phyloP scores from a whole-genome alignment of 2,113 vertebrate genomes.

The Sylvia atricapilla region DNA sequence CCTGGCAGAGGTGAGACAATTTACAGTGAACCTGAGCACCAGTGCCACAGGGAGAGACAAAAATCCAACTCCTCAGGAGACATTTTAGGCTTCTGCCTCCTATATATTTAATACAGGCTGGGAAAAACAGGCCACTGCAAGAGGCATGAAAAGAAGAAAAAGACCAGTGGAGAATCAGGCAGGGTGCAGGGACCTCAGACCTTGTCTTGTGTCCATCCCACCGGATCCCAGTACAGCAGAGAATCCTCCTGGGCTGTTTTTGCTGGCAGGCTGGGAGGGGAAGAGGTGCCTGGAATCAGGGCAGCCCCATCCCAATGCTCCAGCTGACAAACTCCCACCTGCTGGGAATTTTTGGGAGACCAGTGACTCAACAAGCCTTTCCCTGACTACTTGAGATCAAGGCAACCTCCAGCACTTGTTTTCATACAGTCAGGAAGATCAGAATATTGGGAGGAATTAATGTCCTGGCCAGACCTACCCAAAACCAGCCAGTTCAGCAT shows the following conservation, averaged over 20 bases:
- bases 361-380: not conserved
- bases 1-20: fast-evolving
- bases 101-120: not conserved
- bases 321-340: not conserved
- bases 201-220: not conserved
- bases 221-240: not conserved
- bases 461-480: not conserved
- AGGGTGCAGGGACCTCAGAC: not conserved
- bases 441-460: not conserved
- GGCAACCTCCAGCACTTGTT: not conserved
- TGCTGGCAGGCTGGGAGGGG: not conserved
- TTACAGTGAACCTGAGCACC: not conserved
- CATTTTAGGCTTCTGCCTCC: not conserved
- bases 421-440: not conserved
- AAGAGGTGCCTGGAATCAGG: not conserved
- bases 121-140: not conserved
- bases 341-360: not conserved
- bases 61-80: not conserved
- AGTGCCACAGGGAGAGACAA: not conserved
- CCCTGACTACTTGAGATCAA: not conserved
- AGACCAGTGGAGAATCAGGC: not conserved
- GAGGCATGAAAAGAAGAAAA: not conserved
- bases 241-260: not conserved
- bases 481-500: not conserved
- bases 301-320: not conserved